A percentile compares a stretch with the other conserved stretches of the same genome.
Evolutionary conservation across 2,888 invertebrate species (phyloP).

Genomic region (Tethea ocularis): DNA sequence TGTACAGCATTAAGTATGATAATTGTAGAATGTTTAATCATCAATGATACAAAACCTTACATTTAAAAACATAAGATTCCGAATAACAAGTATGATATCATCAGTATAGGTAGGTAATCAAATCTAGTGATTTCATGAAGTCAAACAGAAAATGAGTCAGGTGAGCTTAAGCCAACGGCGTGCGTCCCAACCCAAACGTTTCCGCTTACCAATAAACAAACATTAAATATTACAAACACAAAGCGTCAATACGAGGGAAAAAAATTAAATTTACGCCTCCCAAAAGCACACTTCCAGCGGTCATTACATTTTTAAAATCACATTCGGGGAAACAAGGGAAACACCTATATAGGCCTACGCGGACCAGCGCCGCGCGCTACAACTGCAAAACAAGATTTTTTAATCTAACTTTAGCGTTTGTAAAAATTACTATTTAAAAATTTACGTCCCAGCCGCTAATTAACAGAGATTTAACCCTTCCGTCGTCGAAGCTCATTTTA

Average conservation of each 20-base stretch:
- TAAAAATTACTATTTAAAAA: constrained; percentile 84
- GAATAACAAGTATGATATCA: not conserved
- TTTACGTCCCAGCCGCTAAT: constrained; percentile 77
- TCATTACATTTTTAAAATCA: constrained; percentile 81
- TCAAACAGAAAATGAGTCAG: constrained; percentile 61
- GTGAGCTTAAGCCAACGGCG: constrained; percentile 22
- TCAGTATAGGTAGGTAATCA: not conserved
- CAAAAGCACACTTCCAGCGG: constrained; percentile 62
- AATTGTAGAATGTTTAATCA: too few relatives aligned
- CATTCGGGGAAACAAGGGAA: constrained; percentile 58
- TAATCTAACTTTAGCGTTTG: constrained; percentile 84
- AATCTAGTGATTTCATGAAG: constrained; percentile 51
- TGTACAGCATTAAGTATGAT: too few relatives aligned
- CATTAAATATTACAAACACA: constrained; percentile 71
- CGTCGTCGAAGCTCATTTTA: constrained; percentile 78
- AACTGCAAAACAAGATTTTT: constrained; percentile 75
- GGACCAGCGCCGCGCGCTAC: constrained; percentile 49
- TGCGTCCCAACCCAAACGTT: constrained; percentile 42
- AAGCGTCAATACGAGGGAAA: constrained; percentile 69
- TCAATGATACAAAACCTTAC: too few relatives aligned
- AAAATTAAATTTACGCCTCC: constrained; percentile 76
- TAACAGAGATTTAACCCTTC: constrained; percentile 84
- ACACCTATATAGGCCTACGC: constrained; percentile 77
- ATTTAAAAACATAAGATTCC: not conserved
- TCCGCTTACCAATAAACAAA: constrained; percentile 71